Evolutionary conservation across 2,888 invertebrate species (phyloP).

Genomic region (Microdon myrmicae): DNA sequence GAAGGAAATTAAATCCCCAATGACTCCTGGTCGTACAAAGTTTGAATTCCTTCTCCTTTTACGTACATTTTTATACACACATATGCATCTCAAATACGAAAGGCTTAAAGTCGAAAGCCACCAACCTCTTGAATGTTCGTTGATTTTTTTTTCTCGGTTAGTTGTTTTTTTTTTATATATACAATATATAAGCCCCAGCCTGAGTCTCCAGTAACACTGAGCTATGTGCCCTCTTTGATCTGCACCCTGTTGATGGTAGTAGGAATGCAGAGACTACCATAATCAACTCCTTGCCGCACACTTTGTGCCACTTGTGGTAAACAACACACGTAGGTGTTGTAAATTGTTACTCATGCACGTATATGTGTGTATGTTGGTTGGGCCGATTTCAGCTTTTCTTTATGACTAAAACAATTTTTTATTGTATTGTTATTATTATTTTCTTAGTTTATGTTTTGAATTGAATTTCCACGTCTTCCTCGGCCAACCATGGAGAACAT

Average conservation of each 20-base stretch:
- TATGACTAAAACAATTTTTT: constrained; percentile 50
- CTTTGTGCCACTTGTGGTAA: constrained; percentile 43
- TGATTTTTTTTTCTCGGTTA: too few relatives aligned
- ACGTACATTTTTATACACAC: constrained; percentile 2
- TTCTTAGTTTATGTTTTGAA: constrained; percentile 51
- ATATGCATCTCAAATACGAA: constrained; percentile 21
- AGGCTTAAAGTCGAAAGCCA: constrained; percentile 49
- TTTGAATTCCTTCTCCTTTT: constrained; percentile 3
- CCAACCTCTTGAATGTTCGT: constrained; percentile 47
- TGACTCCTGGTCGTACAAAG: too few relatives aligned
- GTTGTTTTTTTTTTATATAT: too few relatives aligned
- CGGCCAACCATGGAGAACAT: neutral
- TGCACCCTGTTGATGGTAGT: constrained; percentile 20
- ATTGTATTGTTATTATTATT: constrained; percentile 52
- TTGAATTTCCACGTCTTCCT: constrained; percentile 44
- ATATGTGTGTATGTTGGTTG: constrained; percentile 11
- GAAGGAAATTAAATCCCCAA: constrained; percentile 11
- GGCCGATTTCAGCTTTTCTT: constrained; percentile 36
- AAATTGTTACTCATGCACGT: constrained; percentile 13
- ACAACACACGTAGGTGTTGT: constrained; percentile 51
- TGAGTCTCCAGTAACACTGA: too few relatives aligned
- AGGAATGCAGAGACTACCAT: constrained; percentile 47
- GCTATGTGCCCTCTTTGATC: constrained; percentile 4
- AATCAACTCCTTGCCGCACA: constrained; percentile 9
- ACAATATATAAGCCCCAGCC: too few relatives aligned